Conservation (phyloP, 2,797 vertebrate genomes). For the Acomys russatus region DNA sequence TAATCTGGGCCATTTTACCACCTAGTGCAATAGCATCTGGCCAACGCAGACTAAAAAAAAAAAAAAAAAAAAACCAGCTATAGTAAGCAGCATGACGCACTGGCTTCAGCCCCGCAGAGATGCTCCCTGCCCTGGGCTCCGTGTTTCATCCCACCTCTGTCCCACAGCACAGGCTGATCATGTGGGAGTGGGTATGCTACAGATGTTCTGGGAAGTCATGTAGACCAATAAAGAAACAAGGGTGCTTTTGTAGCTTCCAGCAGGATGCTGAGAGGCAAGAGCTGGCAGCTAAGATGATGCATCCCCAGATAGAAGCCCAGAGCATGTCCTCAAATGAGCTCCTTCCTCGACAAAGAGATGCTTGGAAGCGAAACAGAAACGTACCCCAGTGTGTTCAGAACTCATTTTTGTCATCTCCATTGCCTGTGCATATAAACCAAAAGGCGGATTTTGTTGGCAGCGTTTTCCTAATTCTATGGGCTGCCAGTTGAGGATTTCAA, state of each 20-base stretch:
- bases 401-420: background rate
- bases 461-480: background rate
- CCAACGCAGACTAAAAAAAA: background rate
- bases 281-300: background rate
- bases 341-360: background rate
- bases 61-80: too few relatives aligned
- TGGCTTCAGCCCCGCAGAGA: background rate
- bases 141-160: background rate
- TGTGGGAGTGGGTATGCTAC: background rate
- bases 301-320: background rate
- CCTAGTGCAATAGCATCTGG: background rate
- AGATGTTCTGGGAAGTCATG: background rate
- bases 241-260: background rate
- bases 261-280: background rate
- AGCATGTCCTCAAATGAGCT: background rate
- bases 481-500: background rate
- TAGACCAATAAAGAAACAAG: background rate
- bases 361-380: background rate
- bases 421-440: background rate
- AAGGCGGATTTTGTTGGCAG: background rate
- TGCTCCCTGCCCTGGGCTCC: background rate
- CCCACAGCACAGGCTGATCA: background rate
- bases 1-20: background rate
- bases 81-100: background rate
- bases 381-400: background rate